Percentiles rank a stretch among this genome's conserved stretches.
Conservation (phyloP, 2,797 vertebrate species). For the Argentina silus region DNA sequence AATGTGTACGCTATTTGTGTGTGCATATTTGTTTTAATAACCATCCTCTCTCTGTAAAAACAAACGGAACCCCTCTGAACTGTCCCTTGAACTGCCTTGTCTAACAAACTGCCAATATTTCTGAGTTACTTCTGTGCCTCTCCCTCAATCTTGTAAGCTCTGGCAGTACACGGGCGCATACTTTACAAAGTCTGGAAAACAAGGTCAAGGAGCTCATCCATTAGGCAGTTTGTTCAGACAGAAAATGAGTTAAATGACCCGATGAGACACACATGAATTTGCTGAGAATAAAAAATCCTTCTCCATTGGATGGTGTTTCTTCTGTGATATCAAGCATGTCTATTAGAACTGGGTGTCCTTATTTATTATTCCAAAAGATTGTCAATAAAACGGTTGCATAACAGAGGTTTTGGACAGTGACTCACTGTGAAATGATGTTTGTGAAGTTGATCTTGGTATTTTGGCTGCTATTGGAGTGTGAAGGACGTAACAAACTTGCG, state of each 20-base stretch:
- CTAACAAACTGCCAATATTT: background rate
- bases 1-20: background rate
- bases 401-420: background rate
- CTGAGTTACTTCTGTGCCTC: background rate
- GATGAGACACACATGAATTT: slow-evolving; percentile 49
- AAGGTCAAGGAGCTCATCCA: slow-evolving; percentile 48
- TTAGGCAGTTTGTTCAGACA: slow-evolving; percentile 52
- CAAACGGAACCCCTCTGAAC: background rate
- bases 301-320: slow-evolving; percentile 26
- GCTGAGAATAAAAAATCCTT: slow-evolving; percentile 23
- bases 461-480: slow-evolving; percentile 45
- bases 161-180: slow-evolving; percentile 31
- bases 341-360: background rate
- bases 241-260: slow-evolving; percentile 55
- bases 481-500: slow-evolving; percentile 52
- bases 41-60: background rate
- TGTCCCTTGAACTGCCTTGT: background rate
- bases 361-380: slow-evolving; percentile 8
- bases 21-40: background rate
- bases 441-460: slow-evolving; percentile 42
- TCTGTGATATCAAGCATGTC: background rate
- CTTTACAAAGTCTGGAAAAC: slow-evolving; percentile 29
- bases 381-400: background rate
- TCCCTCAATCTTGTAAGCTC: slow-evolving; percentile 14
- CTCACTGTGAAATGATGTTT: slow-evolving; percentile 25